Conservation (phyloP, 2,797 vertebrate genomes). For the Austrolebias charrua region DNA sequence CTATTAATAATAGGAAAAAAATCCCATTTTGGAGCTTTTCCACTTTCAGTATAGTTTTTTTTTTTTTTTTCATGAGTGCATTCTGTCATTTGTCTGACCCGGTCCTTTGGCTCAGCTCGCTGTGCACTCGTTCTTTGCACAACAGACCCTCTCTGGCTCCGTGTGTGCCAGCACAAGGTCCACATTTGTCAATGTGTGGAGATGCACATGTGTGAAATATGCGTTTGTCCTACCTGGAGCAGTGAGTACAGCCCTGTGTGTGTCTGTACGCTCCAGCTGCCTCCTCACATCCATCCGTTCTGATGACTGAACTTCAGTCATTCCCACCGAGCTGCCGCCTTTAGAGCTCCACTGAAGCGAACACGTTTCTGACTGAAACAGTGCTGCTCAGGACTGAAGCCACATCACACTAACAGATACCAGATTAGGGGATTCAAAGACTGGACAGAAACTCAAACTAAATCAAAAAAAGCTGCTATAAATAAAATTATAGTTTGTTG, state of each 20-base stretch:
- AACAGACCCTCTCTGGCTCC: conserved; percentile 30
- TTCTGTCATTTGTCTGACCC: conserved; percentile 10
- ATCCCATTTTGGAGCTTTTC: background rate
- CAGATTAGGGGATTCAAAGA: background rate
- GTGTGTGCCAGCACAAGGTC: conserved; percentile 54
- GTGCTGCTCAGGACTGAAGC: conserved; percentile 26
- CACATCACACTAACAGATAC: conserved; percentile 26
- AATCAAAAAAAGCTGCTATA: no score
- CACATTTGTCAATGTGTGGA: conserved; percentile 29
- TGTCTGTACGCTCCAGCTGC: conserved; percentile 51
- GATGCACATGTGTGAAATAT: background rate
- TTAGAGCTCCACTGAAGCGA: conserved; percentile 40
- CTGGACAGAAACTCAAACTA: background rate
- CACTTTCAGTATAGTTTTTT: conserved; percentile 4
- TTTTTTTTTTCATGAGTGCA: background rate
- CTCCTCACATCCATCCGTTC: conserved; percentile 59
- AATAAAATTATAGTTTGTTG: no score
- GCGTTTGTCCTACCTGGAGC: conserved; percentile 60
- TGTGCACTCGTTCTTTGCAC: conserved; percentile 31
- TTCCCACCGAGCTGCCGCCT: conserved; percentile 30
- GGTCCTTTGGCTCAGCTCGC: conserved; percentile 37
- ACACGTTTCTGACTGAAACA: conserved; percentile 46
- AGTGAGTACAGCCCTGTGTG: conserved; percentile 30
- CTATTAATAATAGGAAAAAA: no score
- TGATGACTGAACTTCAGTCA: conserved; percentile 58